A percentile compares a stretch with the other conserved stretches of the same genome.
Conservation (phyloP, 2,113 vertebrate species). For the Megalops atlanticus region DNA sequence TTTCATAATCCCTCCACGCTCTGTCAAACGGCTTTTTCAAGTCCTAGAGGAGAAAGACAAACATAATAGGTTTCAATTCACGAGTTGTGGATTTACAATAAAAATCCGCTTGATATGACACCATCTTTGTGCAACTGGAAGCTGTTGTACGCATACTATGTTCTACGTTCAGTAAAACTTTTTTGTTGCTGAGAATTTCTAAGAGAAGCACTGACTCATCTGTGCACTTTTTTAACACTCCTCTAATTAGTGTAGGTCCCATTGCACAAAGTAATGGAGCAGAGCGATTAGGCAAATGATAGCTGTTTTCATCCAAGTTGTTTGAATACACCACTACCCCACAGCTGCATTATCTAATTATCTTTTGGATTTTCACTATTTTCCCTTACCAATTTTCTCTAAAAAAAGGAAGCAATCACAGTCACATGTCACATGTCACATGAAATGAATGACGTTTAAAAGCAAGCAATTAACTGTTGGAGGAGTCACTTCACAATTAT, state of each 20-base stretch:
- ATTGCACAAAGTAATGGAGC: neutral
- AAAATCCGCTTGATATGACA: neutral
- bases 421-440: too few relatives aligned
- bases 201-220: neutral
- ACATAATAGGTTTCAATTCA: neutral
- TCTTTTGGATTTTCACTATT: too few relatives aligned
- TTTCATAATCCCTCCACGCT: constrained; percentile 73
- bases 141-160: neutral
- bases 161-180: too few relatives aligned
- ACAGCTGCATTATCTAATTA: too few relatives aligned
- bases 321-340: too few relatives aligned
- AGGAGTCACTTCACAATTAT: neutral
- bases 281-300: too few relatives aligned
- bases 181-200: too few relatives aligned
- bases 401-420: too few relatives aligned
- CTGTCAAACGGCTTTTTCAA: constrained; percentile 75
- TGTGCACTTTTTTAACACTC: neutral
- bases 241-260: neutral
- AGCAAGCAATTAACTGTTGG: neutral
- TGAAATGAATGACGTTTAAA: neutral
- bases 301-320: too few relatives aligned
- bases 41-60: constrained; percentile 53
- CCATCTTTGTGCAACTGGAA: neutral
- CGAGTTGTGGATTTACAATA: neutral
- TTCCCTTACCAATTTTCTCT: too few relatives aligned